A percentile compares a stretch with the other conserved stretches of the same genome.
phyloP scores from a whole-genome alignment of 1,140 invertebrate species.

The Pogonus chalceus region DNA sequence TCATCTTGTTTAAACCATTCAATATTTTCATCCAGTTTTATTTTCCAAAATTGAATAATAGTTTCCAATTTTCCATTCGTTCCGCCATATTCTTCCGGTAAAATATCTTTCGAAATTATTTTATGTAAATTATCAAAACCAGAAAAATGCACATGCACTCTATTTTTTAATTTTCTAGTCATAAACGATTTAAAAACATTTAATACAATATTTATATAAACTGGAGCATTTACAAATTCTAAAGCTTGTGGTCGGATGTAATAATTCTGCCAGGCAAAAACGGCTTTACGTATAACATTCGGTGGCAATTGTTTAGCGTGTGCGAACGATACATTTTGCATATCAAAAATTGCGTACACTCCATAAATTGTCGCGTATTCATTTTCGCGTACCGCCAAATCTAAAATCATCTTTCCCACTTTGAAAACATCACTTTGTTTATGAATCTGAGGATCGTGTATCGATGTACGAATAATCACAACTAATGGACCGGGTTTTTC shows the following conservation, averaged over 20 bases:
- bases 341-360: conserved; percentile 48
- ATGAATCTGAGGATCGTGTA: conserved; percentile 45
- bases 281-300: conserved; percentile 43
- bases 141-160: conserved; percentile 43
- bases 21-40: conserved; percentile 35
- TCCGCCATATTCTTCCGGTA: conserved; percentile 53
- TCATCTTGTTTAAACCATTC: conserved; percentile 48
- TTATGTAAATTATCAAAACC: conserved; percentile 34
- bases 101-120: conserved; percentile 36
- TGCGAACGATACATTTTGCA: conserved; percentile 42
- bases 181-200: conserved; percentile 61
- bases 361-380: conserved; percentile 45
- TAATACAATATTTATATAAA: conserved; percentile 54
- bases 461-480: conserved; percentile 44
- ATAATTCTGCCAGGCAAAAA: conserved; percentile 59
- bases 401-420: conserved; percentile 45
- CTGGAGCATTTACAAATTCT: conserved; percentile 60
- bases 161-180: conserved; percentile 51
- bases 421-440: conserved; percentile 49
- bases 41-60: conserved; percentile 47
- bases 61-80: conserved; percentile 38
- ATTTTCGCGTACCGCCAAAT: conserved; percentile 40
- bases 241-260: conserved; percentile 55
- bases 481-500: conserved; percentile 42
- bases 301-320: conserved; percentile 52